Evolutionary conservation across 2,797 vertebrate genomes (phyloP), one percentile per base, ranked within the genome.

Genomic region (Gymnodraco acuticeps): DNA sequence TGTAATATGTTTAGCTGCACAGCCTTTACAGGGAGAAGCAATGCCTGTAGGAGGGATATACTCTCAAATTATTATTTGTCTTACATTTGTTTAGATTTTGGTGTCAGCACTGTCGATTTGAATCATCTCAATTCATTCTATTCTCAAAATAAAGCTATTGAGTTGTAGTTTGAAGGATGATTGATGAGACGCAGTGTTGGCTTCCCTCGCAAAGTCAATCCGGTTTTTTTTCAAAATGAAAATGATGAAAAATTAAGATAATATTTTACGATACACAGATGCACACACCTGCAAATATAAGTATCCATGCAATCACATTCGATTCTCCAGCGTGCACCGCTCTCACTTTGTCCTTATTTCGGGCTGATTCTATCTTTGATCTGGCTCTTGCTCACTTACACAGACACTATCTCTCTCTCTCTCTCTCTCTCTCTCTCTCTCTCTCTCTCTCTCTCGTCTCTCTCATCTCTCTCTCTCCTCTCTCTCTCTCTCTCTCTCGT

Each of bases 231-330:
- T 82, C 45, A 77, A 84, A 69, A 60, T 1, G 5, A 70, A 20
- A 78, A 73, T 50, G 51, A 66, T 79, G 52, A 71, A 70, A 81
- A 78, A 82, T 76, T 0, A 80, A 69, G 70, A 62, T 56, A 59
- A 73, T 51, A 38, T 64, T 71, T 66, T n/a, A 67, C 6, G 6
- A 54, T 42, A n/a, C n/a, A n/a, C n/a, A n/a, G 3, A 67, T 1
- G 2, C 41, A 43, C 5, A 12, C 45, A 59, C 41, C 15, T 60
- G 27, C 48, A 75, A 52, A 79, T 55, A 56, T 31, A 23, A 45
- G 46, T 45, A 60, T 72, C 64, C 48, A 48, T 70, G n/a, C 67
- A 82, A 73, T 75, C 67, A 70, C 23, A 48, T 68, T 52, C 76
- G 74, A 43, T 73, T 76, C 20, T 78, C 47, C 78, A 41, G 45